These are phyloP conservation scores for Phaethon lepturus DNA, from an alignment of 2,113 vertebrate genomes.

Conservation along the genomic window DNA sequence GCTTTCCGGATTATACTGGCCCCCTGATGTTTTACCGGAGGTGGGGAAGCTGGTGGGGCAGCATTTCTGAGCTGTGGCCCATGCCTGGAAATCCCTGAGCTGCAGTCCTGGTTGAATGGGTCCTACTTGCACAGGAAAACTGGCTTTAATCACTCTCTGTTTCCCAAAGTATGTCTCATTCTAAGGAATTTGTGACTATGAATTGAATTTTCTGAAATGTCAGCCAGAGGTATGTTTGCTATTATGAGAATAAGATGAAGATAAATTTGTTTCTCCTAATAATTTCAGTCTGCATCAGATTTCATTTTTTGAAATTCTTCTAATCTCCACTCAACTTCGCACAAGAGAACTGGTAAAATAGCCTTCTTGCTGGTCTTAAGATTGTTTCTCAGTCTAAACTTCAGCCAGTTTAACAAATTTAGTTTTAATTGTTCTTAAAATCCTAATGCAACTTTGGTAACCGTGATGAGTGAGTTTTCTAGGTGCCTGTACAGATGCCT, in stretches of 20 bases:
- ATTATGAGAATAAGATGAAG: background rate
- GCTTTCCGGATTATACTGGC: rapidly evolving
- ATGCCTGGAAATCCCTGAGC: background rate
- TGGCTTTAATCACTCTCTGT: background rate
- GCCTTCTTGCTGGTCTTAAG: background rate
- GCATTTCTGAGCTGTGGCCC: rapidly evolving
- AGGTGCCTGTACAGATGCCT: background rate
- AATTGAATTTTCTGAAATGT: background rate
- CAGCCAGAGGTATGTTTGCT: background rate
- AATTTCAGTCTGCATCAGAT: background rate
- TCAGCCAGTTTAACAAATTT: background rate
- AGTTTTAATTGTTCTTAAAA: background rate
- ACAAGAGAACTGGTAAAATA: background rate
- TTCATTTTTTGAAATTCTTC: background rate
- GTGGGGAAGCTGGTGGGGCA: rapidly evolving
- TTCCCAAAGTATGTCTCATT: background rate
- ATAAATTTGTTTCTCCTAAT: background rate
- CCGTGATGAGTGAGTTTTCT: background rate
- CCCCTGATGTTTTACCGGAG: background rate
- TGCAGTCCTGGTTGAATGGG: background rate
- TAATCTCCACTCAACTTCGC: background rate
- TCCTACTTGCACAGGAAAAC: background rate
- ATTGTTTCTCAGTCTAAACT: background rate
- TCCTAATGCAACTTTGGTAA: background rate
- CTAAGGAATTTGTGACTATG: background rate